Evolutionary conservation across 2,888 invertebrate species (phyloP), one percentile per base, ranked within the genome.

Genomic region (Rhagophthalmus giganteus): DNA sequence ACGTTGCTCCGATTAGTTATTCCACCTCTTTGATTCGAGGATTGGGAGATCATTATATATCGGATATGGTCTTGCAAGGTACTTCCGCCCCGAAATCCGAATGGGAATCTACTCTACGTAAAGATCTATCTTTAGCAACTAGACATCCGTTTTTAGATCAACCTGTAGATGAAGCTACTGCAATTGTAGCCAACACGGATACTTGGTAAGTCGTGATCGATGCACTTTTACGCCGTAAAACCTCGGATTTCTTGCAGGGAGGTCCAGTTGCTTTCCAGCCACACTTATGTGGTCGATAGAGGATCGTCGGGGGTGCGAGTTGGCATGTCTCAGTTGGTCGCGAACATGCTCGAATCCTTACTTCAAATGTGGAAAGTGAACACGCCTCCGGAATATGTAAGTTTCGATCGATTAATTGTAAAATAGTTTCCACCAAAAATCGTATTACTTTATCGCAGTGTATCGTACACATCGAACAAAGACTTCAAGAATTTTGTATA

Each of bases 401-500:
- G 80, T 77, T 15, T 1, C n/a, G n/a, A n/a, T n/a, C n/a, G n/a
- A n/a, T n/a, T n/a, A n/a, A n/a, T n/a, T n/a, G n/a, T n/a, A n/a
- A n/a, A n/a, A n/a, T n/a, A n/a, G n/a, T n/a, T n/a, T n/a, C n/a
- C n/a, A n/a, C n/a, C n/a, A n/a, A n/a, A n/a, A n/a, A n/a, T n/a
- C n/a, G n/a, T n/a, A n/a, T n/a, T n/a, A n/a, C n/a, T 54, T 47
- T 56, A 20, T 76, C 78, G 14, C 73, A 90, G 88, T 89, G 89
- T 65, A 71, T 88, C 49, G 81, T 83, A 62, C 85, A 85, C 74
- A 75, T 94, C 41, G 94, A 94, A 74, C 85, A 88, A 44, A 85
- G 90, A 66, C 76, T 94, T 32, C 85, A 88, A 58, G 93, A 93
- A 74, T 83, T 94, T 67, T 94, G 90, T 78, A 77, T 91, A 24